These are phyloP conservation scores for Centropus unirufus DNA, from an alignment of 2,113 vertebrate genomes.

Conservation along the genomic window DNA sequence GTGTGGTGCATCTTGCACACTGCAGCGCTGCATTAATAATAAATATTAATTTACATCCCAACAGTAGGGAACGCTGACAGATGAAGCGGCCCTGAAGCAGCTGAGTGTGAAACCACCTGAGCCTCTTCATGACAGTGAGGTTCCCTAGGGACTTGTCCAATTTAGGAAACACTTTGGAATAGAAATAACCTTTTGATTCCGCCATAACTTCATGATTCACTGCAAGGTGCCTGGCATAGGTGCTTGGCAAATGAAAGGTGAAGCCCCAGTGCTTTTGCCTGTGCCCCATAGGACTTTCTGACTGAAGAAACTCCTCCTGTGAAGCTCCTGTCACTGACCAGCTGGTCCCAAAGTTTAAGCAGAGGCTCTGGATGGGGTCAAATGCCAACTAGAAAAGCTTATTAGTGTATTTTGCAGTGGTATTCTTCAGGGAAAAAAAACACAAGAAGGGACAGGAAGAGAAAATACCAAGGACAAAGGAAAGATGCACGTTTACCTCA, in stretches of 20 bases:
- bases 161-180: neutral
- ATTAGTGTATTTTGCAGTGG: neutral
- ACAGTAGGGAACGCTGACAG: neutral
- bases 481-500: neutral
- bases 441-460: neutral
- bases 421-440: neutral
- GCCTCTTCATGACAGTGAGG: neutral
- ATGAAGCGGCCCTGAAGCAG: neutral
- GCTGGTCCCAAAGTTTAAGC: neutral
- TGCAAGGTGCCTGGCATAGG: neutral
- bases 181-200: slow-evolving; percentile 1
- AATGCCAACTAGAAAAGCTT: neutral
- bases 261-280: neutral
- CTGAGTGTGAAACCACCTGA: slow-evolving; percentile 16
- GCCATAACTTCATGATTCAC: neutral
- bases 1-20: neutral
- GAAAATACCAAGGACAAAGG: neutral
- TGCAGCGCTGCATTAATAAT: neutral
- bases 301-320: neutral
- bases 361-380: neutral
- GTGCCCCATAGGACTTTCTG: neutral
- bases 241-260: neutral
- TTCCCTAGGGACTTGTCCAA: neutral
- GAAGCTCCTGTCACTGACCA: neutral
- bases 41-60: neutral